phyloP scores from a whole-genome alignment of 2,113 vertebrate genomes.

The Saccopteryx leptura region DNA sequence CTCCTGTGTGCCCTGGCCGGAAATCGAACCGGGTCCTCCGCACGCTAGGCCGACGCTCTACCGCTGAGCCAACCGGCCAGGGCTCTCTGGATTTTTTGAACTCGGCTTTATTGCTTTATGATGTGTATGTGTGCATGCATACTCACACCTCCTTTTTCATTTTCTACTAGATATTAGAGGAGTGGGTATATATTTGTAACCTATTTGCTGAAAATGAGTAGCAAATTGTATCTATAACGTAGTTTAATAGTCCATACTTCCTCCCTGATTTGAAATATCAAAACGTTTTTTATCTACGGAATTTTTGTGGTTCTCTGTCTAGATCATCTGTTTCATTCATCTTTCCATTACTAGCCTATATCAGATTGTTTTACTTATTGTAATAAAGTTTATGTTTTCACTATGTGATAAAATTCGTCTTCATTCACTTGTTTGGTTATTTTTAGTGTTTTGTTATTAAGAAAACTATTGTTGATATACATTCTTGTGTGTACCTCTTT shows the following conservation, averaged over 20 bases:
- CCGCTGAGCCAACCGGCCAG: too few relatives aligned
- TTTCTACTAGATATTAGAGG: neutral
- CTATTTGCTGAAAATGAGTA: neutral
- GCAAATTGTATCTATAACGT: neutral
- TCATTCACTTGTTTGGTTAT: neutral
- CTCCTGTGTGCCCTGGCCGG: too few relatives aligned
- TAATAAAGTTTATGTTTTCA: neutral
- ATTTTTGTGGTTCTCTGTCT: neutral
- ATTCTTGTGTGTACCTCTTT: neutral
- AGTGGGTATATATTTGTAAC: neutral
- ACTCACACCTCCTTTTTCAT: too few relatives aligned
- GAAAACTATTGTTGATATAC: neutral
- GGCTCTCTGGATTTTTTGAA: neutral
- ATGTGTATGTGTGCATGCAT: too few relatives aligned
- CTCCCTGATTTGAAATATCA: neutral
- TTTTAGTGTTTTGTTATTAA: constrained; percentile 30
- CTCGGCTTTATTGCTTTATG: neutral
- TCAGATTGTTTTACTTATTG: neutral
- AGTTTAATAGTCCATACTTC: neutral
- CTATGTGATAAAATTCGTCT: neutral
- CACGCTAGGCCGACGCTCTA: too few relatives aligned
- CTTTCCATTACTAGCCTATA: neutral
- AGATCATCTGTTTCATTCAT: neutral
- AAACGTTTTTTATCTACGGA: neutral
- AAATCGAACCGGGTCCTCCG: too few relatives aligned